A percentile compares a stretch with the other conserved stretches of the same genome.
Evolutionary conservation across 2,797 vertebrate genomes (phyloP).

Genomic region (Hyperoplus immaculatus): DNA sequence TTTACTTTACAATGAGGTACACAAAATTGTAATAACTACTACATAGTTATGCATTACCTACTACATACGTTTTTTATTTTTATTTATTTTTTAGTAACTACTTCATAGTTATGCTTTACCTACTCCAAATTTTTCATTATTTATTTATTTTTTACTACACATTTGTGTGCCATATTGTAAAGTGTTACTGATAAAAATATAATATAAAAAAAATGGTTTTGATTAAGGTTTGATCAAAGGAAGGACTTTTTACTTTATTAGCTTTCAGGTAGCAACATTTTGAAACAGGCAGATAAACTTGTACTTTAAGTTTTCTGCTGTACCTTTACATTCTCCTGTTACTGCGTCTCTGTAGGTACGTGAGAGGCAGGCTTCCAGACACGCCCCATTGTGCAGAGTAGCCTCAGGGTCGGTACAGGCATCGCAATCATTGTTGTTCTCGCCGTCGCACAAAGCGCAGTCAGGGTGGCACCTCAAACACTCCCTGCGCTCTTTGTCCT

Average conservation of each 20-base stretch:
- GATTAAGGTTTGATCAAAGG: background rate
- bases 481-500: slow-evolving; percentile 65
- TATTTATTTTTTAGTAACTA: too few species aligned
- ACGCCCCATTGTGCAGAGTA: slow-evolving; percentile 83
- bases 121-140: too few species aligned
- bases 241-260: background rate
- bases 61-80: too few species aligned
- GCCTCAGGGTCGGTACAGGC: slow-evolving; percentile 73
- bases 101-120: too few species aligned
- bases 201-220: background rate
- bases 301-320: background rate
- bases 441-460: slow-evolving; percentile 88
- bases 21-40: too few species aligned
- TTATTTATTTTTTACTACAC: too few species aligned
- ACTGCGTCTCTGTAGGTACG: slow-evolving; percentile 83
- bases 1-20: too few species aligned
- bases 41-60: too few species aligned
- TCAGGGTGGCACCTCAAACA: slow-evolving; percentile 88
- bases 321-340: slow-evolving; percentile 88
- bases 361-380: slow-evolving; percentile 84
- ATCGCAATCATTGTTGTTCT: slow-evolving; percentile 83
- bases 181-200: too few species aligned
- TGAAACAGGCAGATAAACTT: background rate
- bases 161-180: too few species aligned
- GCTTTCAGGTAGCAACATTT: background rate